phyloP scores from a whole-genome alignment of 2,888 invertebrate species.

The Agriopis marginaria region DNA sequence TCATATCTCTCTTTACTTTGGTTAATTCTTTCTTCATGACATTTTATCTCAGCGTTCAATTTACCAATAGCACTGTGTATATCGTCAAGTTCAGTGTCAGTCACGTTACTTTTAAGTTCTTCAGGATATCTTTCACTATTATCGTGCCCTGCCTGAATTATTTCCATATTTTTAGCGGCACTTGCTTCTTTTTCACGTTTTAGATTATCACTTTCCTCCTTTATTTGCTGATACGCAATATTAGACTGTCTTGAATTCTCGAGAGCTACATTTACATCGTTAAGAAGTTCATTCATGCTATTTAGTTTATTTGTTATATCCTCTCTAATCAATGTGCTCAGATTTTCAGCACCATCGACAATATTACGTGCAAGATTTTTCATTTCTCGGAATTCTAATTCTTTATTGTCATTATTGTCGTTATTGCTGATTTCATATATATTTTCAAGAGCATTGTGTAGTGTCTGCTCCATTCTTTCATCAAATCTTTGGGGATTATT shows the following conservation, averaged over 20 bases:
- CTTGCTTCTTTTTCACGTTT: constrained; percentile 43
- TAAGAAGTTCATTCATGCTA: constrained; percentile 79
- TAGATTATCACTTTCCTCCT: constrained; percentile 60
- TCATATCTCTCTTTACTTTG: constrained; percentile 70
- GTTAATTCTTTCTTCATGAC: constrained; percentile 74
- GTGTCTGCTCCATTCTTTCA: constrained; percentile 66
- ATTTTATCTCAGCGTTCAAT: constrained; percentile 69
- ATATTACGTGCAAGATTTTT: constrained; percentile 73
- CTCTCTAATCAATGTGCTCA: constrained; percentile 76
- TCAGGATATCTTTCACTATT: constrained; percentile 22
- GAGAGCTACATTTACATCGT: constrained; percentile 77
- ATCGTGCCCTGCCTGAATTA: constrained; percentile 36
- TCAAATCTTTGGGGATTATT: constrained; percentile 55
- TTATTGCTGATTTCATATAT: constrained; percentile 63
- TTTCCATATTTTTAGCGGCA: constrained; percentile 36
- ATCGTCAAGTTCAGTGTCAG: constrained; percentile 70
- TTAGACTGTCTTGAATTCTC: constrained; percentile 78
- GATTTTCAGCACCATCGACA: constrained; percentile 78
- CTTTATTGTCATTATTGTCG: constrained; percentile 64
- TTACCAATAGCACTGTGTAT: constrained; percentile 73
- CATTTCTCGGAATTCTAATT: constrained; percentile 76
- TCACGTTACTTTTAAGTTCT: constrained; percentile 46
- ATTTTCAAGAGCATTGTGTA: constrained; percentile 66
- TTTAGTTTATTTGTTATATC: constrained; percentile 82
- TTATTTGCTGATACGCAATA: constrained; percentile 70